A percentile compares a stretch with the other conserved stretches of the same genome.
Conservation (phyloP, 2,797 vertebrate species). For the Amblyraja radiata region DNA sequence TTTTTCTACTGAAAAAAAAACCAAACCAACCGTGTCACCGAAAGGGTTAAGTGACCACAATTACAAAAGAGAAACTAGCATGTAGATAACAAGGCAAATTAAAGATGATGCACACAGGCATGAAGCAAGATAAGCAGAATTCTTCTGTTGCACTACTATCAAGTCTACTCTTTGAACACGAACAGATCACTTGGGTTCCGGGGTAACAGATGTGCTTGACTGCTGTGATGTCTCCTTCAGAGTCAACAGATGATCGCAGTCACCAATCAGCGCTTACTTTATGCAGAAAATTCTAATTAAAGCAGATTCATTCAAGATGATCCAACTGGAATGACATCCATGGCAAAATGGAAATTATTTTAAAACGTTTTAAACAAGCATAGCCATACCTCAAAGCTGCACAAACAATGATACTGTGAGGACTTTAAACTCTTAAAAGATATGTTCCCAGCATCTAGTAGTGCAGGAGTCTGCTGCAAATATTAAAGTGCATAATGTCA, state of each 20-base stretch:
- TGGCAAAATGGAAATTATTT: conserved; percentile 28
- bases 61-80: background rate
- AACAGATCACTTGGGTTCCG: conserved; percentile 35
- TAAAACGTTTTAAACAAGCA: conserved; percentile 30
- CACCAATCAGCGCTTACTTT: conserved; percentile 35
- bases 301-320: conserved; percentile 37
- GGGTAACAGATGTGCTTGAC: conserved; percentile 38
- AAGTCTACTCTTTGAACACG: conserved; percentile 35
- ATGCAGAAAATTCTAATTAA: conserved; percentile 39
- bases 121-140: conserved; percentile 27
- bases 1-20: background rate
- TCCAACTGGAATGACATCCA: conserved; percentile 38
- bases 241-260: conserved; percentile 37
- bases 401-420: conserved; percentile 24
- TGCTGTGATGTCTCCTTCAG: conserved; percentile 34
- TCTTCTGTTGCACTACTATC: conserved; percentile 20
- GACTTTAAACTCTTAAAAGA: conserved; percentile 5
- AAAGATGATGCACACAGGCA: conserved; percentile 13
- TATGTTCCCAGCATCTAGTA: conserved; percentile 30
- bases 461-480: conserved; percentile 12
- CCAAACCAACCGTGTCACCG: background rate
- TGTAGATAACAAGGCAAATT: conserved; percentile 31
- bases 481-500: conserved; percentile 33
- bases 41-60: background rate
- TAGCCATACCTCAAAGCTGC: conserved; percentile 31